Base-by-base conservation (phyloP, 1,140 invertebrate genomes). In the Aphelenchoides besseyi region DNA sequence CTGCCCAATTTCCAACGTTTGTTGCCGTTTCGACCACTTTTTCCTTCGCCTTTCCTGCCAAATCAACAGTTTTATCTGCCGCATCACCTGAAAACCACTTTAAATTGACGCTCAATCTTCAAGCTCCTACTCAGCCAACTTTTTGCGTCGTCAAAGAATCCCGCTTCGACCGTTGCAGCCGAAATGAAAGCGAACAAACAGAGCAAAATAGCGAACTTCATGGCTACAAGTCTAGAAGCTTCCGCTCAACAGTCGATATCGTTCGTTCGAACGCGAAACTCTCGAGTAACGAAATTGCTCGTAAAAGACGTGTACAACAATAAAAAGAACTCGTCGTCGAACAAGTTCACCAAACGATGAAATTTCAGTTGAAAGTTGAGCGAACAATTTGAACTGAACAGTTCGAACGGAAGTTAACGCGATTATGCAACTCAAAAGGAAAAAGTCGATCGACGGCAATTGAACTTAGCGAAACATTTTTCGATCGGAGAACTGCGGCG, bases 91-190 rank as follows among this genome's bases (percentile, higher is more conserved):
- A 59, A 59, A 28, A 8, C 55, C 5, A 41, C 5, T 41, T 41
- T 41, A n/a, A 8, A n/a, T 8, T 41, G n/a, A n/a, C 37, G 5
- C 37, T 41, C n/a, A n/a, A 8, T 41, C n/a, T 8, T 41, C 37
- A n/a, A 59, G 18, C 5, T 8, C 55, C 5, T 33, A 59, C 55
- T 18, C 55, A 59, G 23, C 55, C 55, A 59, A 33, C 18, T 18
- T 23, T 59, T 59, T 33, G 55, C 55, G 18, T 59, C 55, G 55
- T 59, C 55, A 23, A 59, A 59, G 5, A 5, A 59, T 5, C 55
- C 55, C 5, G 55, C 55, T 33, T 59, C 5, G 55, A 59, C 55
- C 5, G 55, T 28, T 5, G 55, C 55, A 23, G 55, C 55, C 55
- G 23, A 8, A 59, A 12, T 23, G 5, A 59, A 28, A 41, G 55